Evolutionary conservation across 92 coral and sea anemone genomes (phyloP).

Genomic region (Zoanthus sociatus): DNA sequence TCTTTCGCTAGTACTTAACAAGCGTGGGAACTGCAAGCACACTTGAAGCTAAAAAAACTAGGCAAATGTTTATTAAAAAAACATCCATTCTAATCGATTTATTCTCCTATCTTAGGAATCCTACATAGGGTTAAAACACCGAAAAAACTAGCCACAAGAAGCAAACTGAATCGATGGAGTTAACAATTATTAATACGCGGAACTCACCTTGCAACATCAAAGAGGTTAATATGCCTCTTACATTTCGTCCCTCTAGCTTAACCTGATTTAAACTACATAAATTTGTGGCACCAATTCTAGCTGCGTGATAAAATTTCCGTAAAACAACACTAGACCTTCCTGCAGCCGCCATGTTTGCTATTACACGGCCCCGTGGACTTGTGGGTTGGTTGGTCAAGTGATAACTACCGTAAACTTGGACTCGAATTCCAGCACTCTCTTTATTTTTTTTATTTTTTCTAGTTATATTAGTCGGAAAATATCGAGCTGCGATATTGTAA

Average conservation of each 20-base stretch:
- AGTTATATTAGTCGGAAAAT: too few species aligned
- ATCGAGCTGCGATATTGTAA: too few species aligned
- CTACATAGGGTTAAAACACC: background rate
- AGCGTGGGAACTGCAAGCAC: background rate
- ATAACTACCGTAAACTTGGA: too few species aligned
- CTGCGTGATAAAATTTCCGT: conserved; percentile 37
- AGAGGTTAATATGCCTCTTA: conserved; percentile 31
- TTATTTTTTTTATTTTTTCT: too few species aligned
- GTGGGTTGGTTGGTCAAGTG: conserved; percentile 5
- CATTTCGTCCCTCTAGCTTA: conserved; percentile 1
- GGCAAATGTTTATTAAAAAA: background rate
- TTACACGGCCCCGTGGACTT: conserved; percentile 20
- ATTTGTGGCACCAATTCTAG: conserved; percentile 22
- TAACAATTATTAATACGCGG: background rate
- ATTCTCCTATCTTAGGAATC: background rate
- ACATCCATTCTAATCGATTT: background rate
- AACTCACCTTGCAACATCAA: conserved; percentile 17
- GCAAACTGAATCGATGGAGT: background rate
- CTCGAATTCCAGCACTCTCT: too few species aligned
- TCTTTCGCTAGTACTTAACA: background rate
- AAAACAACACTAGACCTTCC: background rate
- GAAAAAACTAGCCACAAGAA: background rate
- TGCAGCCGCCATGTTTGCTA: conserved; percentile 22
- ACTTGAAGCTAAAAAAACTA: background rate
- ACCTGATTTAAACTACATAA: background rate